Conservation (phyloP, 1,140 invertebrate genomes). For the Macrotrachela quadricornifera region DNA sequence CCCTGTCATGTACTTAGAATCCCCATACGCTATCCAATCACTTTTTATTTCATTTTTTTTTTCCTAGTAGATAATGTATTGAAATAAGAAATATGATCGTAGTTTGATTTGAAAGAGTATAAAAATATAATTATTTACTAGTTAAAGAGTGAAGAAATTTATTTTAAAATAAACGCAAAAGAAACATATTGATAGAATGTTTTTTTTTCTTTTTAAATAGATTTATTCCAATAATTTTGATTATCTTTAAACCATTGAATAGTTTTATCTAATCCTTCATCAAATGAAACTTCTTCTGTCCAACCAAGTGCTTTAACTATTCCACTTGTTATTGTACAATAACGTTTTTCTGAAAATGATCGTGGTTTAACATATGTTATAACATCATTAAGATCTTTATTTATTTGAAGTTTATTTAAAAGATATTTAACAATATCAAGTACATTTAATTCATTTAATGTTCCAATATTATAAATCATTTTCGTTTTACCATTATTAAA, state of each 20-base stretch:
- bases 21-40: too few species aligned
- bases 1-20: too few species aligned
- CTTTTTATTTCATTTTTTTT: too few species aligned
- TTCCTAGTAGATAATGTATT: too few species aligned
- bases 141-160: too few species aligned
- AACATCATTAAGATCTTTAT: constrained; percentile 7
- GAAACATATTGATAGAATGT: too few species aligned
- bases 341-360: constrained; percentile 24
- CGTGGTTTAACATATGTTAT: constrained; percentile 17
- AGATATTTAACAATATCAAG: constrained; percentile 10
- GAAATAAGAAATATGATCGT: too few species aligned
- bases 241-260: constrained; percentile 1
- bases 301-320: constrained; percentile 18
- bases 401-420: constrained; percentile 15
- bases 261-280: constrained; percentile 15
- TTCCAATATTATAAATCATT: constrained; percentile 24
- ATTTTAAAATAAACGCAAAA: too few species aligned
- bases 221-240: background rate
- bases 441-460: constrained; percentile 15
- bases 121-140: too few species aligned
- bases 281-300: constrained; percentile 19
- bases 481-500: constrained; percentile 17
- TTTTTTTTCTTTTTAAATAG: too few species aligned
- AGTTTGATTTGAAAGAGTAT: too few species aligned
- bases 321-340: constrained; percentile 21